These are phyloP conservation scores for Acromyrmex echinatior DNA, from an alignment of 1,140 invertebrate species.

Conservation along the genomic window DNA sequence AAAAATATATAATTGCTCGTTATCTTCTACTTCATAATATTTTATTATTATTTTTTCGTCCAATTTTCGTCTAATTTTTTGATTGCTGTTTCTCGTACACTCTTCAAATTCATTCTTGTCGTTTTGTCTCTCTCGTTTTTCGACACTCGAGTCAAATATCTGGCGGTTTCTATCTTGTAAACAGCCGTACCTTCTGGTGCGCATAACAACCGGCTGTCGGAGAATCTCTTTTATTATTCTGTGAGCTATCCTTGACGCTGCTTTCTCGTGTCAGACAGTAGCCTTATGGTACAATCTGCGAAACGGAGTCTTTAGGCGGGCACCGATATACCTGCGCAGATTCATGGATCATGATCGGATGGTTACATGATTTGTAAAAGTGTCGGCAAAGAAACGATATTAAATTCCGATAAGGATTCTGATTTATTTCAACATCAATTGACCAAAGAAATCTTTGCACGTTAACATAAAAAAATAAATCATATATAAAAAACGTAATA, in stretches of 20 bases:
- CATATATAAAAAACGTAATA: background rate
- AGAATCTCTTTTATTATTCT: slow-evolving; percentile 43
- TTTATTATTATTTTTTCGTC: background rate
- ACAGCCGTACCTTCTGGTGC: slow-evolving; percentile 63
- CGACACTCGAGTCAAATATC: slow-evolving; percentile 35
- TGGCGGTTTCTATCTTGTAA: slow-evolving; percentile 32
- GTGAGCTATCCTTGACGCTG: slow-evolving; percentile 45
- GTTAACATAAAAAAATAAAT: background rate
- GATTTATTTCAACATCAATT: slow-evolving; percentile 39
- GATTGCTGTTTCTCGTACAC: background rate
- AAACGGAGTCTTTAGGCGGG: slow-evolving; percentile 45
- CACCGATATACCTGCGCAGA: slow-evolving; percentile 49
- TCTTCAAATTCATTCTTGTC: background rate
- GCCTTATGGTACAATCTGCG: slow-evolving; percentile 70
- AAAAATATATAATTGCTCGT: background rate
- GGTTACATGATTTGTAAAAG: slow-evolving; percentile 46
- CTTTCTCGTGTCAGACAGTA: slow-evolving; percentile 45
- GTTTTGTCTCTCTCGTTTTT: background rate
- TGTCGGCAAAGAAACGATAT: slow-evolving; percentile 49
- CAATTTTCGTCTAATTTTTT: background rate
- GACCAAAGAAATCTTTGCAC: background rate
- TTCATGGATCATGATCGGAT: slow-evolving; percentile 59
- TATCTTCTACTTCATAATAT: background rate
- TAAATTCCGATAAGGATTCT: slow-evolving; percentile 47
- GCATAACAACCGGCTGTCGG: slow-evolving; percentile 62